These are phyloP conservation scores for Alentia gelatinosa DNA, from an alignment of 2,888 invertebrate species.

Conservation along the genomic window DNA sequence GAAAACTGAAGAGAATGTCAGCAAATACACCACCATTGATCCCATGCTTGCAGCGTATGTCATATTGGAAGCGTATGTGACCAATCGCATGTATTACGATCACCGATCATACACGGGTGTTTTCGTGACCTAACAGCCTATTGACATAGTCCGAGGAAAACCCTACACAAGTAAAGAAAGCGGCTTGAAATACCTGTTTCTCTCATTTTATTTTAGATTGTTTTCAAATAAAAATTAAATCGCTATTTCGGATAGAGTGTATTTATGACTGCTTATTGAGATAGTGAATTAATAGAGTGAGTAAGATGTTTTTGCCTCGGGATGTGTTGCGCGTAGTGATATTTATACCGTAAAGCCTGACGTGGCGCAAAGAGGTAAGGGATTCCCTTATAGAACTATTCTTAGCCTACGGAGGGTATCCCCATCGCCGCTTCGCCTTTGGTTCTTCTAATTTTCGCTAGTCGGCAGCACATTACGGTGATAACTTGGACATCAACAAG, in stretches of 20 bases:
- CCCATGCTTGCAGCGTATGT: not conserved
- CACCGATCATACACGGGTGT: not conserved
- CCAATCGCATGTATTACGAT: not conserved
- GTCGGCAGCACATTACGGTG: too few species aligned
- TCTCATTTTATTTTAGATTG: not conserved
- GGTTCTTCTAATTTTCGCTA: too few species aligned
- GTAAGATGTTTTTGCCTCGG: not conserved
- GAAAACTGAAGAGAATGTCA: not conserved
- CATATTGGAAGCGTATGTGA: not conserved
- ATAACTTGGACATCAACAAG: too few species aligned
- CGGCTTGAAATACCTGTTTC: not conserved
- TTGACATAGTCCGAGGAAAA: not conserved
- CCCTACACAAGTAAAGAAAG: not conserved
- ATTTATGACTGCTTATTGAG: not conserved
- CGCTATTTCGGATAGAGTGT: not conserved
- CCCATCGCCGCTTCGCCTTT: too few species aligned
- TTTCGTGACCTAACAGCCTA: not conserved
- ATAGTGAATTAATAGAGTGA: too few species aligned
- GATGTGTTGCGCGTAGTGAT: not conserved
- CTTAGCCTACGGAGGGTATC: not conserved
- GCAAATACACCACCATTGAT: not conserved
- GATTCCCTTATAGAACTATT: not conserved
- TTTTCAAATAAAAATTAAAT: not conserved
- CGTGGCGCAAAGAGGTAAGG: not conserved
- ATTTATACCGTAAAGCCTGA: not conserved